Base-by-base conservation (phyloP, 2,888 invertebrate genomes). In the Salticus scenicus region DNA sequence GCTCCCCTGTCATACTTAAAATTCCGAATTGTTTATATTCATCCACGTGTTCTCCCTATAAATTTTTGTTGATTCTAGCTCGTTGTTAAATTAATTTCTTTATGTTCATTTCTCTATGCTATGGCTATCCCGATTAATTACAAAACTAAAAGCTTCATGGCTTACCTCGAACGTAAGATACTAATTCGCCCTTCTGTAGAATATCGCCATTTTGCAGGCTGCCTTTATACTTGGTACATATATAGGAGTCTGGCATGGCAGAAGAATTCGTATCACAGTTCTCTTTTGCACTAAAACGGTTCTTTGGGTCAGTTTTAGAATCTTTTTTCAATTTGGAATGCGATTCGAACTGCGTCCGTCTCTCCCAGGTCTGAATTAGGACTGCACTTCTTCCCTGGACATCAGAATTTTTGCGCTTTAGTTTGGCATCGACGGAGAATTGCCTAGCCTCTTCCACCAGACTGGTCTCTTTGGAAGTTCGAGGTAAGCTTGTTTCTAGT, bases 291-390 rank as follows among this genome's bases (percentile, higher is more conserved):
- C 42, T 41, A 51, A 64, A 83, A 1, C 76, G 82, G 33, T 81
- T 74, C 73, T 51, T 57, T 47, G 4, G 24, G n/a, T 8, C 30
- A 8, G 57, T 4, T 10, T n/a, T 63, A 28, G 70, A 14, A 17
- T 31, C 57, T 24, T 37, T 63, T 66, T 24, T n/a, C 27, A 47
- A 67, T 66, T 57, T 83, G 12, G 76, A 37, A 33, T 71, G 41
- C 8, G 78, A 85, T 27, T 85, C 80, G 51, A 30, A 71, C 64
- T 69, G 27, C n/a, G 73, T 80, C 42, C 85, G 31, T 37, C 85
- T 64, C 33, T 86, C 85, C 85, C 85, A 86, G 30, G 85, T 86
- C 70, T 80, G 85, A 66, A 86, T 86, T 14, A 80, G 80, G 7
- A 86, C 85, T 7, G 85, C 75, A 42, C 77, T 80, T 28, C 85